Conservation (phyloP, 2,113 vertebrate genomes). For the Spea multiplicata region DNA sequence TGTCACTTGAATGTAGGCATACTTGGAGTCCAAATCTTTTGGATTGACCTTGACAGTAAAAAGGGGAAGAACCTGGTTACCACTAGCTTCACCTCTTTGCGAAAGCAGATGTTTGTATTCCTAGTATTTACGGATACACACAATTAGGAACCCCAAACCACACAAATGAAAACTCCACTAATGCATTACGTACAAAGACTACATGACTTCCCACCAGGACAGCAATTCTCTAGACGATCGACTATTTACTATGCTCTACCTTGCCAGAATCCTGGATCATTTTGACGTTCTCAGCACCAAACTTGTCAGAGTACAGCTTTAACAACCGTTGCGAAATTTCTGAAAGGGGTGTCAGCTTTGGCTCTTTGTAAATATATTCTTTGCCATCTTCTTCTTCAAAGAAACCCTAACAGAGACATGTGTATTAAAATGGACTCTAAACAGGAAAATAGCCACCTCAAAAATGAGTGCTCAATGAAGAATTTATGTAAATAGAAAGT, state of each 20-base stretch:
- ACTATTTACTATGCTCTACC: conserved; percentile 60
- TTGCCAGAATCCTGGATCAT: conserved; percentile 98
- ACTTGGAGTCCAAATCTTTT: conserved; percentile 97
- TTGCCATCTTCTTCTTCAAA: conserved; percentile 97
- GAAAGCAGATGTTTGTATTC: too few species aligned
- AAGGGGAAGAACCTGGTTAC: background rate
- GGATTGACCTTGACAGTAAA: conserved; percentile 82
- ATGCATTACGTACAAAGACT: too few species aligned
- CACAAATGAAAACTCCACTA: too few species aligned
- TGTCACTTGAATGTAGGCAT: conserved; percentile 96
- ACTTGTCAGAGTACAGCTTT: conserved; percentile 97
- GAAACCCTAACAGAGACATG: conserved; percentile 76
- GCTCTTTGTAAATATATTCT: conserved; percentile 98
- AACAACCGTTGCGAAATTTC: conserved; percentile 96
- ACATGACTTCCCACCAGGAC: too few species aligned
- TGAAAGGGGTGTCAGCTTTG: conserved; percentile 92
- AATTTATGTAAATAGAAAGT: too few species aligned
- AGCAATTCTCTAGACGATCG: too few species aligned
- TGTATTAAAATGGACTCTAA: background rate
- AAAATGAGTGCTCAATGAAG: too few species aligned
- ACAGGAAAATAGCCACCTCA: background rate
- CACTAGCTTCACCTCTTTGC: too few species aligned
- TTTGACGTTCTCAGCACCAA: conserved; percentile 95
- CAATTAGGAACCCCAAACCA: too few species aligned
- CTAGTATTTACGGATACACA: too few species aligned